Conservation (phyloP, 2,797 vertebrate species). For the Notolabrus celidotus region DNA sequence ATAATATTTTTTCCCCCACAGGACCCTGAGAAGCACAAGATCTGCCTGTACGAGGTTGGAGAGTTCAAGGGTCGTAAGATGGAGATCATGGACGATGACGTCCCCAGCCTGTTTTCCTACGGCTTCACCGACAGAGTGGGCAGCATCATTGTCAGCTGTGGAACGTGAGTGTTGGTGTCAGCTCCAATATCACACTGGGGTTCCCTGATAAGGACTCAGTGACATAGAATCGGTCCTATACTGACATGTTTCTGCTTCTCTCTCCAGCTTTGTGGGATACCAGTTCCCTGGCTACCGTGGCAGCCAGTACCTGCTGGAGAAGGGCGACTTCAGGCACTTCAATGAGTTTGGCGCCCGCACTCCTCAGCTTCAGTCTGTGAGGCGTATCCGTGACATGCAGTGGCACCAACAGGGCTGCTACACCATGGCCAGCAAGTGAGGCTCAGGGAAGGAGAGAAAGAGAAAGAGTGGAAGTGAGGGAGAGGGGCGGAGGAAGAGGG, state of each 20-base stretch:
- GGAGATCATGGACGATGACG: conserved; percentile 90
- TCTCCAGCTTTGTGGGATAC: conserved; percentile 86
- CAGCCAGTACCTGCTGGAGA: conserved; percentile 89
- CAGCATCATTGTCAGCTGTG: conserved; percentile 88
- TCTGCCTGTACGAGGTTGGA: conserved; percentile 89
- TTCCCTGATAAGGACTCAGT: background rate
- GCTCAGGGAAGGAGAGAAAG: conserved; percentile 84
- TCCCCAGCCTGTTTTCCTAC: conserved; percentile 88
- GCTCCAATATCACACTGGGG: background rate
- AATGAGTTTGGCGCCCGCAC: conserved; percentile 85
- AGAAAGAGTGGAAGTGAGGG: conserved; percentile 82
- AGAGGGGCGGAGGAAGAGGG: conserved; percentile 84
- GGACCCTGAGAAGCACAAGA: conserved; percentile 91
- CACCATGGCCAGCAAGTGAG: conserved; percentile 88
- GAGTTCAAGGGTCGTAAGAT: conserved; percentile 91
- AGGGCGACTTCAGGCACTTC: conserved; percentile 89
- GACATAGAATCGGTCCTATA: background rate
- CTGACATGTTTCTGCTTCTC: background rate
- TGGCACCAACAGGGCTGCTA: conserved; percentile 89
- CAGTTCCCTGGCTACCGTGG: conserved; percentile 90
- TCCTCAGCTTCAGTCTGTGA: conserved; percentile 88
- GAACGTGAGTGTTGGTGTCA: conserved; percentile 80
- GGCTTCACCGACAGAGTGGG: conserved; percentile 89
- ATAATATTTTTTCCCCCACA: conserved; percentile 34
- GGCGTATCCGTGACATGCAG: conserved; percentile 90